Evolutionary conservation across 2,797 vertebrate genomes (phyloP).

Genomic region (Buceros bicornis): DNA sequence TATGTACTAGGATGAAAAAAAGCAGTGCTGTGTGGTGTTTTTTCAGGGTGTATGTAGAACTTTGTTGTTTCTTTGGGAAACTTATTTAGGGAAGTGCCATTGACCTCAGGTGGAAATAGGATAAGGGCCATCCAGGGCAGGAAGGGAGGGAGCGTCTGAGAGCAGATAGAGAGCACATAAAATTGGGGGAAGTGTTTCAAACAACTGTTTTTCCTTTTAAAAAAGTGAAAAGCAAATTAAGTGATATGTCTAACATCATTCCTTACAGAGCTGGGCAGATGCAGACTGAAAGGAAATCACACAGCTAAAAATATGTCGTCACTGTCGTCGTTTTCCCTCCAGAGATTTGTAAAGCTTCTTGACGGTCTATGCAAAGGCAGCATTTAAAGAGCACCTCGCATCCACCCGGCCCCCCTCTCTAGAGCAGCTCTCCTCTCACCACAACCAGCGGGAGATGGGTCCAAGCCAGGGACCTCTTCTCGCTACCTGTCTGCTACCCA

Average conservation of each 20-base stretch:
- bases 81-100: slow-evolving; percentile 68
- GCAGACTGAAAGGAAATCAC: slow-evolving; percentile 37
- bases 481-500: neutral
- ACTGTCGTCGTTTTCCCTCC: neutral
- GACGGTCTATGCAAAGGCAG: neutral
- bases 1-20: neutral
- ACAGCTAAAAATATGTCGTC: slow-evolving; percentile 57
- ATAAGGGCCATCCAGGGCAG: slow-evolving; percentile 68
- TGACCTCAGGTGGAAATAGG: slow-evolving; percentile 73
- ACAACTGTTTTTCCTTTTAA: slow-evolving; percentile 63
- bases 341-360: slow-evolving; percentile 22
- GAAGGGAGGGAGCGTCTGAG: slow-evolving; percentile 69
- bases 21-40: neutral
- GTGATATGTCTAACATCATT: slow-evolving; percentile 28
- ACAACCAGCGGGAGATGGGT: rapidly evolving
- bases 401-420: rapidly evolving
- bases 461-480: neutral
- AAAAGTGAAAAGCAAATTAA: slow-evolving; percentile 46
- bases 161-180: slow-evolving; percentile 68
- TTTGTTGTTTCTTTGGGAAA: slow-evolving; percentile 57
- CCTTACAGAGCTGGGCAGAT: slow-evolving; percentile 31
- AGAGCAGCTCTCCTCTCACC: neutral
- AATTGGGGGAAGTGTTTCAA: slow-evolving; percentile 67
- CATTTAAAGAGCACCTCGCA: slow-evolving; percentile 1
- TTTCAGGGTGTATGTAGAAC: neutral